phyloP scores from a whole-genome alignment of 2,113 vertebrate species.

The Neotragus pygmaeus region DNA sequence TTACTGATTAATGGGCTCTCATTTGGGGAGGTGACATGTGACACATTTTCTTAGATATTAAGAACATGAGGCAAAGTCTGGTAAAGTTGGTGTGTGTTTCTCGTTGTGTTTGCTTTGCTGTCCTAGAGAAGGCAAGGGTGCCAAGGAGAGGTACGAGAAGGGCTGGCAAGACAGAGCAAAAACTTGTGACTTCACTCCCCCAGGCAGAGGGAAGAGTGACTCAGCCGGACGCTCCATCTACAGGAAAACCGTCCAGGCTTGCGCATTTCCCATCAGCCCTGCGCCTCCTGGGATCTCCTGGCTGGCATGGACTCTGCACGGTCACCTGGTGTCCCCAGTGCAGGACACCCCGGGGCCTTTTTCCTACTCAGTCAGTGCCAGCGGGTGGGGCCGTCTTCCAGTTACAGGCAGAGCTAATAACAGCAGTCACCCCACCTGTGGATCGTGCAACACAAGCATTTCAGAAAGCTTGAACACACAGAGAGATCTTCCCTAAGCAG shows the following conservation, averaged over 20 bases:
- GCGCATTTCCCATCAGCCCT: slow-evolving; percentile 22
- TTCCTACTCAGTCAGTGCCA: slow-evolving; percentile 62
- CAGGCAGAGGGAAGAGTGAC: background rate
- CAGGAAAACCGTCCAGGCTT: background rate
- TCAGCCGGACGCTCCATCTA: background rate
- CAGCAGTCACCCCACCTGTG: background rate
- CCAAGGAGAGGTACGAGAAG: background rate
- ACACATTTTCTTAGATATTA: background rate
- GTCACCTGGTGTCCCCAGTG: slow-evolving; percentile 54
- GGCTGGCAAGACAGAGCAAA: background rate
- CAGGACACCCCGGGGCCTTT: slow-evolving; percentile 67
- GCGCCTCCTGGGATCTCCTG: slow-evolving; percentile 55
- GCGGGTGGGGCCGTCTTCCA: slow-evolving; percentile 28
- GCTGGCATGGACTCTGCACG: background rate
- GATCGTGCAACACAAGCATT: background rate
- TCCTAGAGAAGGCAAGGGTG: background rate
- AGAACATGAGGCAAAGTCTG: background rate
- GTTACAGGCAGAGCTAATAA: background rate
- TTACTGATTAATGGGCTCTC: background rate
- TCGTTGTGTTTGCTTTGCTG: accelerated
- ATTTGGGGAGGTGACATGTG: background rate
- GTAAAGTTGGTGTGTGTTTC: background rate
- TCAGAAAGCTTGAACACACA: background rate
- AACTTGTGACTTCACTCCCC: background rate
- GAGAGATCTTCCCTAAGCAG: background rate